Conservation (phyloP, 2,888 invertebrate species). For the Drosophila niveifrons region DNA sequence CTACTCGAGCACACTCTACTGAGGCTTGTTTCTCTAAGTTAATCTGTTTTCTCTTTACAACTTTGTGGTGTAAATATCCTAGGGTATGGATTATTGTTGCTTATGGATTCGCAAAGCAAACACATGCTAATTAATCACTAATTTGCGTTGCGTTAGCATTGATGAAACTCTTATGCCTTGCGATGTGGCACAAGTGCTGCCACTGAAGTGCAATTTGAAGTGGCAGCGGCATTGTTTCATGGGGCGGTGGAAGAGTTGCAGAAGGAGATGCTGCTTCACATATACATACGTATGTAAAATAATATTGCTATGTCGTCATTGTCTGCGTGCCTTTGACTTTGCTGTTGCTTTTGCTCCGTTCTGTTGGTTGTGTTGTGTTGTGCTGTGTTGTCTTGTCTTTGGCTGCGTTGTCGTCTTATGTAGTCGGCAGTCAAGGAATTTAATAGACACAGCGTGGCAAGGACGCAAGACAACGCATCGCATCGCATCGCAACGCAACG, state of each 20-base stretch:
- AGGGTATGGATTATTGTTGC: constrained; percentile 3
- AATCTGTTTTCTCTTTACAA: too few species aligned
- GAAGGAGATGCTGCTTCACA: background rate
- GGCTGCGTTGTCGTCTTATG: constrained; percentile 25
- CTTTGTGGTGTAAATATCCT: too few species aligned
- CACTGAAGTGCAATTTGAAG: background rate
- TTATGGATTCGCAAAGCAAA: background rate
- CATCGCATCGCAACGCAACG: background rate
- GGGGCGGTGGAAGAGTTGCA: background rate
- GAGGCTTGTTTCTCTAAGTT: too few species aligned
- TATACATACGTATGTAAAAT: constrained; percentile 49
- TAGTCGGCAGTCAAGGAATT: constrained; percentile 57
- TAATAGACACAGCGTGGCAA: constrained; percentile 44
- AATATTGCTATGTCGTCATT: constrained; percentile 68
- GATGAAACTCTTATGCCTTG: constrained; percentile 2
- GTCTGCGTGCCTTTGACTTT: constrained; percentile 29
- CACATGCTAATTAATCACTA: constrained; percentile 13
- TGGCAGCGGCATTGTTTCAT: background rate
- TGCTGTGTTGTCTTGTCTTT: background rate
- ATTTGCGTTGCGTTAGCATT: background rate
- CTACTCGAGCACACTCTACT: too few species aligned
- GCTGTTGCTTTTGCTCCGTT: too few species aligned
- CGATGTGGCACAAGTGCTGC: constrained; percentile 5
- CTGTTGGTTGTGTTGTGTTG: too few species aligned
- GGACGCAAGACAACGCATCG: background rate